Percentiles rank a stretch among this genome's conserved stretches.
These are phyloP conservation scores for Dicycla oo DNA, from an alignment of 2,888 invertebrate species.

Conservation along the genomic window DNA sequence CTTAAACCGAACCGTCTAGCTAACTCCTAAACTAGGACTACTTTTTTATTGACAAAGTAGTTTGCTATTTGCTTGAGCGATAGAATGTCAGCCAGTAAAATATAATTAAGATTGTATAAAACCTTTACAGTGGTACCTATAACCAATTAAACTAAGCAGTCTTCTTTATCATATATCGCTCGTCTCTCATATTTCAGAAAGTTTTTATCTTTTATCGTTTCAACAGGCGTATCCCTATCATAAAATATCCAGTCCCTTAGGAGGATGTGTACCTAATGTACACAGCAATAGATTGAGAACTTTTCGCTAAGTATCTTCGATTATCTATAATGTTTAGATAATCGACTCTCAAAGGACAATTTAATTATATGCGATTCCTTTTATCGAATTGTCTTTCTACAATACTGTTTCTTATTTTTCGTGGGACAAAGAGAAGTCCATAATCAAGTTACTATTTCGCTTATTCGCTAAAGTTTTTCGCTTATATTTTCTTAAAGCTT, in stretches of 20 bases:
- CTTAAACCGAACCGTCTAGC: too few species aligned
- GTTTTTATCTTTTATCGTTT: conserved; percentile 5
- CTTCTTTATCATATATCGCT: conserved; percentile 14
- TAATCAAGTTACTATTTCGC: neutral
- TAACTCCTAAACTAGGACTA: too few species aligned
- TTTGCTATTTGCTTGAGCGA: too few species aligned
- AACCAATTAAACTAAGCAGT: conserved; percentile 1
- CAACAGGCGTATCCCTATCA: neutral
- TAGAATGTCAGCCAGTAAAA: too few species aligned
- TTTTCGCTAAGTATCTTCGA: neutral
- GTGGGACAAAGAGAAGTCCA: neutral
- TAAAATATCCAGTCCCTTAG: rapidly evolving
- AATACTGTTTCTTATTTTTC: neutral
- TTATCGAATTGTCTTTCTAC: neutral
- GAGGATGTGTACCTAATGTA: neutral
- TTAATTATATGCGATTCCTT: neutral
- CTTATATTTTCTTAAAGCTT: neutral
- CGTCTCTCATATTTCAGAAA: neutral
- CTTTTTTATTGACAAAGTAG: too few species aligned
- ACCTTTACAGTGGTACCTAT: too few species aligned
- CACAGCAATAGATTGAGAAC: neutral
- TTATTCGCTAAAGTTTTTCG: neutral
- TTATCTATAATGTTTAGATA: neutral
- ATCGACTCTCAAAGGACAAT: neutral
- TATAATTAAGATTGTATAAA: too few species aligned